Conservation (phyloP, 2,797 vertebrate genomes). For the Morus bassanus region DNA sequence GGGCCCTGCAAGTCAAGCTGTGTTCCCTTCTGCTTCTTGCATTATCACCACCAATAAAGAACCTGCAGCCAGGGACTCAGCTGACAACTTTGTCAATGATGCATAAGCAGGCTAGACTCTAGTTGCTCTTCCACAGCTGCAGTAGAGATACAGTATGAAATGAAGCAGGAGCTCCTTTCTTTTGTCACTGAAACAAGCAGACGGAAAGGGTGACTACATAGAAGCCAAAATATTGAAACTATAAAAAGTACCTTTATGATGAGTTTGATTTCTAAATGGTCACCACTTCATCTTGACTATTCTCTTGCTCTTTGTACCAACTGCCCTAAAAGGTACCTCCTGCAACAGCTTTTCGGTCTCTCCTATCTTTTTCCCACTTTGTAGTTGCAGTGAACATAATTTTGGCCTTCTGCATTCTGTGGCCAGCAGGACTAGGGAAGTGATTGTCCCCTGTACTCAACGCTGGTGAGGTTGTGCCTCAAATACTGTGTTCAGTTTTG, state of each 20-base stretch:
- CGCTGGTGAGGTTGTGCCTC: not conserved
- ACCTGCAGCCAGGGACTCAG: constrained; percentile 1
- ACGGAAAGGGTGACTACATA: not conserved
- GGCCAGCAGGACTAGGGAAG: not conserved
- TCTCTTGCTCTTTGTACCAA: not conserved
- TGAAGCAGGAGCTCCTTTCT: not conserved
- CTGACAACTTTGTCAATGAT: constrained; percentile 26
- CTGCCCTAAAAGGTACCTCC: not conserved
- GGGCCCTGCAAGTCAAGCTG: constrained; percentile 27
- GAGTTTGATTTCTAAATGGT: not conserved
- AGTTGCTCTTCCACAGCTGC: not conserved
- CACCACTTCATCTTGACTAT: not conserved
- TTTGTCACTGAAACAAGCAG: not conserved
- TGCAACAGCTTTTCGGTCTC: not conserved
- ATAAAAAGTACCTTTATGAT: not conserved
- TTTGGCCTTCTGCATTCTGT: not conserved
- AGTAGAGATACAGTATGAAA: not conserved
- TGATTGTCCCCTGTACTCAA: not conserved
- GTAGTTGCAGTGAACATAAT: not conserved
- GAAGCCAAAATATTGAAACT: not conserved
- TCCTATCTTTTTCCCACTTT: not conserved
- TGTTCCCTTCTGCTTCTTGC: constrained; percentile 29
- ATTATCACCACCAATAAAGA: constrained; percentile 42
- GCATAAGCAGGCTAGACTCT: not conserved
- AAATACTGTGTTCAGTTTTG: not conserved